phyloP scores from a whole-genome alignment of 2,888 invertebrate genomes.

The Synergus laeviventris region DNA sequence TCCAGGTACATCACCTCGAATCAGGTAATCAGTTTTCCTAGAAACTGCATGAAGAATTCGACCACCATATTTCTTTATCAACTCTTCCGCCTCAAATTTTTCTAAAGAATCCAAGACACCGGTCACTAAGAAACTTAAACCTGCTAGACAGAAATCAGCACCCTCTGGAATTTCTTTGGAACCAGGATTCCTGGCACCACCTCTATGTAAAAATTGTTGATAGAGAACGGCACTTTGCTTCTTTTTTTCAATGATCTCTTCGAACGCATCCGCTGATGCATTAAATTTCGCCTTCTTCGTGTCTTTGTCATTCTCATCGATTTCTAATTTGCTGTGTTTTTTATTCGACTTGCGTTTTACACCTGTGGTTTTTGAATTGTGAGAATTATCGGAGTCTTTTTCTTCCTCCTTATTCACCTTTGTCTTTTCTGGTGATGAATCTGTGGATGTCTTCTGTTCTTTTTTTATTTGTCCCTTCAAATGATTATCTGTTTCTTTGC shows the following conservation, averaged over 20 bases:
- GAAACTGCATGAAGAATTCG: conserved; percentile 85
- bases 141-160: conserved; percentile 83
- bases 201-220: conserved; percentile 86
- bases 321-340: conserved; percentile 48
- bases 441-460: conserved; percentile 23
- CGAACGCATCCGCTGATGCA: conserved; percentile 77
- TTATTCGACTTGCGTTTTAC: conserved; percentile 40
- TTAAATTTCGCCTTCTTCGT: conserved; percentile 28
- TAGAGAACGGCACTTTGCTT: conserved; percentile 83
- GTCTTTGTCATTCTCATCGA: conserved; percentile 47
- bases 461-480: conserved; percentile 43
- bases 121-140: conserved; percentile 86
- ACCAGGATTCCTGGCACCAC: conserved; percentile 89
- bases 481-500: conserved; percentile 41
- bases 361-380: conserved; percentile 16
- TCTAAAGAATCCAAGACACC: conserved; percentile 93
- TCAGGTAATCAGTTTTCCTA: conserved; percentile 87
- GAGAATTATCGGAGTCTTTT: not conserved
- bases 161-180: conserved; percentile 91
- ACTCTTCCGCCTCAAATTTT: conserved; percentile 85
- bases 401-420: conserved; percentile 30
- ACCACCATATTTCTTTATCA: conserved; percentile 89
- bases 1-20: conserved; percentile 92
- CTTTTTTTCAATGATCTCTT: conserved; percentile 83
- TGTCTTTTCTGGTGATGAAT: conserved; percentile 40